Percentiles rank a stretch among this genome's conserved stretches.
Conservation (phyloP, 64 coral and sea anemone species). For the Anthopleura sola region DNA sequence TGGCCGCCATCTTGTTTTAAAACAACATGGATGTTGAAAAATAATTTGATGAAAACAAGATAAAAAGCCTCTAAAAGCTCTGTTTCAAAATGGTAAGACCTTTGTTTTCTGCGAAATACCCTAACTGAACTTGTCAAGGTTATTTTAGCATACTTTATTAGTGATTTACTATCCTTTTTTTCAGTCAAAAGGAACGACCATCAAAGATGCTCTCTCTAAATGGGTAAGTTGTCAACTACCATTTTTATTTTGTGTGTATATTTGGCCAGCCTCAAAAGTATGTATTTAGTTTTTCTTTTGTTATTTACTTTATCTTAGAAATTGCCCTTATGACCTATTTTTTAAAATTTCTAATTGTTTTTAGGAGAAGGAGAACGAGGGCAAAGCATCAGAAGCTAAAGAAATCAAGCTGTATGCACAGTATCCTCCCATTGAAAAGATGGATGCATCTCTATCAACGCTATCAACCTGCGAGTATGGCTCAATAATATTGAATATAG, state of each 20-base stretch:
- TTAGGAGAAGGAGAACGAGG: conserved; percentile 78
- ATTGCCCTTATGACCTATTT: no score
- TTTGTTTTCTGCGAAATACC: neutral
- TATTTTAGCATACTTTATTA: neutral
- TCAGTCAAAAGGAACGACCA: conserved; percentile 97
- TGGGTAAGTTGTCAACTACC: conserved; percentile 65
- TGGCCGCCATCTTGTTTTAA: conserved; percentile 16
- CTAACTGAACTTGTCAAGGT: neutral
- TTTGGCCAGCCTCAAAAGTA: no score
- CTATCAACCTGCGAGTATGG: conserved; percentile 85
- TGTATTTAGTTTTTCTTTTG: no score
- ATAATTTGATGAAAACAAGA: neutral
- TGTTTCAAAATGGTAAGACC: neutral
- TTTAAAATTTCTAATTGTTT: neutral
- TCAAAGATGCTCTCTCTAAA: conserved; percentile 89
- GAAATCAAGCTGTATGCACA: conserved; percentile 92
- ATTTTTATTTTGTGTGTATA: neutral
- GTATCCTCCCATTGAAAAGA: conserved; percentile 97
- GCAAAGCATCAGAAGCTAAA: conserved; percentile 83
- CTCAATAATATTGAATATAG: neutral
- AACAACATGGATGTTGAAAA: conserved; percentile 7
- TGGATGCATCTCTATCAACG: conserved; percentile 98
- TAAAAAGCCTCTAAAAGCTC: neutral
- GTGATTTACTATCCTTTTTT: neutral
- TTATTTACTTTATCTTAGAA: no score